These are phyloP conservation scores for Gambusia affinis DNA, from an alignment of 2,113 vertebrate genomes.

Conservation along the genomic window DNA sequence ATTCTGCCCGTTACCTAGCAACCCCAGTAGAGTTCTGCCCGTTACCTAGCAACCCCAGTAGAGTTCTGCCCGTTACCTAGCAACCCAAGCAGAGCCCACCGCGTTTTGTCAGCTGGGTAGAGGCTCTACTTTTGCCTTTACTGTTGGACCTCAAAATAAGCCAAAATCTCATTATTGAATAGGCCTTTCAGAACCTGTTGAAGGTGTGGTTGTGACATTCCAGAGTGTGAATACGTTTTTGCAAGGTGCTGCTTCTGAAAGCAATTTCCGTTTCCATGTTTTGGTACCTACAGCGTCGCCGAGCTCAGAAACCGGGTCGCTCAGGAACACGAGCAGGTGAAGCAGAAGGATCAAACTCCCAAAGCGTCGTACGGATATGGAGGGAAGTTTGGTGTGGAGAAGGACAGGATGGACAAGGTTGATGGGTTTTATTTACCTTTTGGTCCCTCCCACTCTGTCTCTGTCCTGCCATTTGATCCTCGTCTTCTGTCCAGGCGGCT, in stretches of 20 bases:
- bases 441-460: not conserved
- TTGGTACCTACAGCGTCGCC: constrained; percentile 81
- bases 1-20: no score
- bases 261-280: not conserved
- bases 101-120: no score
- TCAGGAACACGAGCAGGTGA: constrained; percentile 87
- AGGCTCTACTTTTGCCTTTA: no score
- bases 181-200: no score
- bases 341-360: constrained; percentile 88
- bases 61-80: no score
- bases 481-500: constrained; percentile 80
- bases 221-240: not conserved
- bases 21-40: no score
- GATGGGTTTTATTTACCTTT: not conserved
- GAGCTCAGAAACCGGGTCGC: constrained; percentile 89
- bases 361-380: constrained; percentile 96
- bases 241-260: not conserved
- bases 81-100: no score
- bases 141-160: no score
- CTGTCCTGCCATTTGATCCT: not conserved
- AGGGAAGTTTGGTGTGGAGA: constrained; percentile 93
- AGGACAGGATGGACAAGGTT: constrained; percentile 96
- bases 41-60: no score
- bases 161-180: no score
- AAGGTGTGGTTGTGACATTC: no score